Evolutionary conservation across 1,140 invertebrate species (phyloP).

Genomic region (Eciton burchellii): DNA sequence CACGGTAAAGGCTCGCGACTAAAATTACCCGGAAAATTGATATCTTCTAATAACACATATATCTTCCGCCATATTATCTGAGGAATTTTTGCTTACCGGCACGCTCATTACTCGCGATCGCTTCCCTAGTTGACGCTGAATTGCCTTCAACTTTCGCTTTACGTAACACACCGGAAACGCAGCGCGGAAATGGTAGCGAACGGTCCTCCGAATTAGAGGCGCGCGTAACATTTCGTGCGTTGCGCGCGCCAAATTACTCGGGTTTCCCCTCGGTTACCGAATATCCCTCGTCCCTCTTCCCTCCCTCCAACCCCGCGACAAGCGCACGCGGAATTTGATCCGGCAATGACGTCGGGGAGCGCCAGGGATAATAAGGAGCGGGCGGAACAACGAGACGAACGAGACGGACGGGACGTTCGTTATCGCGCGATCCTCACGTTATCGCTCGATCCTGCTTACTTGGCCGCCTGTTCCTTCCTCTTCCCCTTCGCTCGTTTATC

Average conservation of each 20-base stretch:
- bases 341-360: slow-evolving; percentile 50
- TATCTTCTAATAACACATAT: slow-evolving; percentile 1
- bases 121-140: background rate
- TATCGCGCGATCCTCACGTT: slow-evolving; percentile 59
- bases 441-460: slow-evolving; percentile 48
- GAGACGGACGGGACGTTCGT: slow-evolving; percentile 48
- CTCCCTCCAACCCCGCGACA: too few species aligned
- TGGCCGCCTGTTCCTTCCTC: slow-evolving; percentile 9
- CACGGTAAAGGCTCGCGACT: background rate
- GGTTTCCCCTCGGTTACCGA: background rate
- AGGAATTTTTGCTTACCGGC: slow-evolving; percentile 3
- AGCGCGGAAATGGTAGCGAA: background rate
- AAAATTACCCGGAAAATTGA: slow-evolving; percentile 29
- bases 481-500: slow-evolving; percentile 51
- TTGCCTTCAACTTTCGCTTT: slow-evolving; percentile 17
- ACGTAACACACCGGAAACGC: slow-evolving; percentile 15
- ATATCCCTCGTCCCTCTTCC: slow-evolving; percentile 6
- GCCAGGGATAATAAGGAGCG: slow-evolving; percentile 60
- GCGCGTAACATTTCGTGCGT: slow-evolving; percentile 25
- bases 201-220: slow-evolving; percentile 30
- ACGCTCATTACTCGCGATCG: background rate
- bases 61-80: background rate
- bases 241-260: background rate
- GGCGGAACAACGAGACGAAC: slow-evolving; percentile 55
- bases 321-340: slow-evolving; percentile 40